These are phyloP conservation scores for Doris montereyensis DNA, from an alignment of 2,888 invertebrate species.

Conservation along the genomic window DNA sequence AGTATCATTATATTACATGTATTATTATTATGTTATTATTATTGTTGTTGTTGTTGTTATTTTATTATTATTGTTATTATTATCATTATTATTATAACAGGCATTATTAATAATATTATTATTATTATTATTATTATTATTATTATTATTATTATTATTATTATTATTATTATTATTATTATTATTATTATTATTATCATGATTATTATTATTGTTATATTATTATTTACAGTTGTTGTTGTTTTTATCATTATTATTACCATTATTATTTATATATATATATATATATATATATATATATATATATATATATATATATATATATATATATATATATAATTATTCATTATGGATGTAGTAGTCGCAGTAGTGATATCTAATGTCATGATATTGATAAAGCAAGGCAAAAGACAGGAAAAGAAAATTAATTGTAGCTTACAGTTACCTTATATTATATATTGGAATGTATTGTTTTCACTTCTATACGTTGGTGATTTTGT, in stretches of 20 bases:
- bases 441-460: too few relatives aligned
- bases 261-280: too few relatives aligned
- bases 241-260: neutral
- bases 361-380: too few relatives aligned
- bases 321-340: too few relatives aligned
- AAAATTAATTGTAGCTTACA: too few relatives aligned
- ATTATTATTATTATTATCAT: neutral
- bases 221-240: neutral
- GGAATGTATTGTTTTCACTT: too few relatives aligned
- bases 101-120: neutral
- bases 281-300: too few relatives aligned
- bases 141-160: neutral
- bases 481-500: too few relatives aligned
- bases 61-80: neutral
- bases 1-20: constrained; percentile 2
- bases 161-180: neutral
- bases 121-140: neutral
- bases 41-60: neutral
- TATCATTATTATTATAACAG: neutral
- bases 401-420: too few relatives aligned
- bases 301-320: too few relatives aligned
- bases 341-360: too few relatives aligned
- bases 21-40: neutral
- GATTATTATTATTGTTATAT: neutral
- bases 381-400: too few relatives aligned